Evolutionary conservation across 2,113 vertebrate genomes (phyloP).

Genomic region (Microcebus jonahi): DNA sequence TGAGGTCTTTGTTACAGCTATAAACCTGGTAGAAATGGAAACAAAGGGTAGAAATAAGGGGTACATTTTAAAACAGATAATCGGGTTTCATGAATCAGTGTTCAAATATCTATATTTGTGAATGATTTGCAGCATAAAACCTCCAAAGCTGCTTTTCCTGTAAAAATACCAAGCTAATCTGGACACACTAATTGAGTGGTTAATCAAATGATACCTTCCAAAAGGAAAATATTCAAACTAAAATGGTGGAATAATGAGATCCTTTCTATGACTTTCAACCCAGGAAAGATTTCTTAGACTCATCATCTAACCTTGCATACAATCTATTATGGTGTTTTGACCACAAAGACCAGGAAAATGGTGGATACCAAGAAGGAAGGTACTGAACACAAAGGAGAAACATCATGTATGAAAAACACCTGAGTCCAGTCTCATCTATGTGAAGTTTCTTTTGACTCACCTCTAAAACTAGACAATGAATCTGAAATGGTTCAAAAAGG

Average conservation of each 20-base stretch:
- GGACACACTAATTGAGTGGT: neutral
- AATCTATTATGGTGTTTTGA: neutral
- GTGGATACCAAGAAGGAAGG: neutral
- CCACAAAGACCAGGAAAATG: neutral
- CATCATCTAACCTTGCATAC: neutral
- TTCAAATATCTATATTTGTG: neutral
- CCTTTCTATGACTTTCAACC: neutral
- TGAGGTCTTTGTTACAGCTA: neutral
- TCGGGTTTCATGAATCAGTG: neutral
- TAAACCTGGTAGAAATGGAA: constrained; percentile 17
- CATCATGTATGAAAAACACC: neutral
- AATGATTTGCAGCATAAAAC: neutral
- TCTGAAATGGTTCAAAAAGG: neutral
- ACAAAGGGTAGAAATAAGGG: neutral
- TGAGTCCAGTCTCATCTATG: neutral
- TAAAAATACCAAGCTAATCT: constrained; percentile 4
- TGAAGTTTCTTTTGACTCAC: neutral
- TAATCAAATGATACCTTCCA: neutral
- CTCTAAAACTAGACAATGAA: neutral
- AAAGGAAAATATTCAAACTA: neutral
- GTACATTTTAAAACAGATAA: neutral
- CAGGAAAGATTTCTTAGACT: neutral
- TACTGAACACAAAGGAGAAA: neutral
- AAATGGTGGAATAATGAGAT: neutral
- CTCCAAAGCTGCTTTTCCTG: constrained; percentile 19